Evolutionary conservation across 2,113 vertebrate species (phyloP), one percentile per base, ranked within the genome.

Genomic region (Pyxicephalus adspersus): DNA sequence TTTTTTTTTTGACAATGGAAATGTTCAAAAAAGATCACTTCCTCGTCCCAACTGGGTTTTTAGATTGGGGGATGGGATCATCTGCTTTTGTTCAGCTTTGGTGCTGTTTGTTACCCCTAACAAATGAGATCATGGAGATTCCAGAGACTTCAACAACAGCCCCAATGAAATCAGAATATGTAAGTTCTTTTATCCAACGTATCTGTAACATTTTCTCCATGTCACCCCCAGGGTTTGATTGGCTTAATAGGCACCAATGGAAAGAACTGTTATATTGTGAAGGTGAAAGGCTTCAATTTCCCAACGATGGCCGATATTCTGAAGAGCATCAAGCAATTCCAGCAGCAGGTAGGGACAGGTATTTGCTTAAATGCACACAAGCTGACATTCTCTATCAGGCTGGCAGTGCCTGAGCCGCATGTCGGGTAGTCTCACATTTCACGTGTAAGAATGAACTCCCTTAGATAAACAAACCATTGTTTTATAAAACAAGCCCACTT

Each of bases 271-370:
- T 80, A 51, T 1, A 22, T 80, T 13, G 19, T 71, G 25, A 20
- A 71, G 9, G 72, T 80, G 66, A 25, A 17, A 0, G 5, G n/a
- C 1, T 7, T 26, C 19, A 63, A 71, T 38, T 45, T 52, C 1
- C 77, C 66, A 4, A 63, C 38, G 18, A 70, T 80, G 57, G 26
- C 20, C 2, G 65, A 72, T 18, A 31, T 80, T 66, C 57, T 80
- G 66, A 61, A 23, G 26, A 23, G n/a, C 23, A 80, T 80, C 28
- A 80, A 31, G 31, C 38, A 68, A 9, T 71, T 80, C 38, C 66
- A 71, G 66, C 13, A 16, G 31, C 55, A 61, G 77, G 77, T 80
- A 50, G 25, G 9, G 18, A 11, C 29, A n/a, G 8, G 18, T 57
- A 4, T 17, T 26, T 11, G 2, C 3, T n/a, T 1, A 19, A 9